phyloP scores from a whole-genome alignment of 2,888 invertebrate species.

The Caenorhabditis angaria region DNA sequence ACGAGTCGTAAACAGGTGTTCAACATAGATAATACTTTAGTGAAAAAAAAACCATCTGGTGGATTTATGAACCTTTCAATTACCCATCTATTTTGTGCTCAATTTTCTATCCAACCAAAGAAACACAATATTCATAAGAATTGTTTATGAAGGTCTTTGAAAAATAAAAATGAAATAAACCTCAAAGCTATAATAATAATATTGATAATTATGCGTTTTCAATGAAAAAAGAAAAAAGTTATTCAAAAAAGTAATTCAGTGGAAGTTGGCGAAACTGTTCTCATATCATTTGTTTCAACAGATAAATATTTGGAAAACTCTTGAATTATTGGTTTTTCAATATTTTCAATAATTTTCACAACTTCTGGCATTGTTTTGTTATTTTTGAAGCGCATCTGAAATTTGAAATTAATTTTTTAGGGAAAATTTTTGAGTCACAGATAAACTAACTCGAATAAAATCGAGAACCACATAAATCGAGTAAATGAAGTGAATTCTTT shows the following conservation, averaged over 20 bases:
- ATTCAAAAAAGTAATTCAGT: background rate
- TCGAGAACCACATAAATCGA: background rate
- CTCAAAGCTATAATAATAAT: too few species aligned
- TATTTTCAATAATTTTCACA: background rate
- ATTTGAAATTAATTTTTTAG: background rate
- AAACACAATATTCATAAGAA: too few species aligned
- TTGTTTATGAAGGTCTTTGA: too few species aligned
- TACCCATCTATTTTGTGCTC: too few species aligned
- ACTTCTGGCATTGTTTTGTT: background rate
- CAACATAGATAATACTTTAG: too few species aligned
- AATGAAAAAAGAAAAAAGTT: too few species aligned
- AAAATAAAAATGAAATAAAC: too few species aligned
- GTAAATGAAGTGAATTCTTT: background rate
- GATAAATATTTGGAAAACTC: background rate
- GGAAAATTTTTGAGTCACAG: background rate
- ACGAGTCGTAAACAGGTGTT: too few species aligned
- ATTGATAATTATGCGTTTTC: too few species aligned
- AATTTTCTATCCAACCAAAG: too few species aligned
- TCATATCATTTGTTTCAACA: background rate
- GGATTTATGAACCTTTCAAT: too few species aligned
- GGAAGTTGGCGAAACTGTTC: background rate
- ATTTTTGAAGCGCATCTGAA: background rate
- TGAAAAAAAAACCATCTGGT: too few species aligned
- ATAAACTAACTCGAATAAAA: background rate
- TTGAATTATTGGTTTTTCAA: background rate